Evolutionary conservation across 1,140 invertebrate species (phyloP).

Genomic region (Cataglyphis hispanica): DNA sequence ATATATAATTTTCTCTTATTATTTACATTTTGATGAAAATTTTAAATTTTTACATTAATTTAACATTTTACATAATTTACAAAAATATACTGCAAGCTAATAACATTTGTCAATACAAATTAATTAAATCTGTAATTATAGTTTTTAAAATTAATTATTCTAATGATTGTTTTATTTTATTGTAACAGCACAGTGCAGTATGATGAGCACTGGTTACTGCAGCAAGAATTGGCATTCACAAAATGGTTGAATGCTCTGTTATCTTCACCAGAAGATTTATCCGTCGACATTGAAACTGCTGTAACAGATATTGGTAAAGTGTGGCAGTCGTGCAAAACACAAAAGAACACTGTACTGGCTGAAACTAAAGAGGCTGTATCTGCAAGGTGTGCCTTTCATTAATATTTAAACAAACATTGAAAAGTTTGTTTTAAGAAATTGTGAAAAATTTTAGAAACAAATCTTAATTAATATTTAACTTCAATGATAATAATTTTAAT

Average conservation of each 20-base stretch:
- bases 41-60: conserved; percentile 6
- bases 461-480: not conserved
- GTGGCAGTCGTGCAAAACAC: conserved; percentile 90
- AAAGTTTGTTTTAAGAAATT: not conserved
- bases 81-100: not conserved
- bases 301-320: conserved; percentile 91
- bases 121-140: not conserved
- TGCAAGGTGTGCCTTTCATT: conserved; percentile 77
- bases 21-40: not conserved
- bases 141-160: not conserved
- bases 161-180: not conserved
- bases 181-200: conserved; percentile 89
- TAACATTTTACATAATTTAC: not conserved
- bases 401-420: not conserved
- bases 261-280: conserved; percentile 89
- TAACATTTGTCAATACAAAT: not conserved
- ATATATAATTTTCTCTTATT: not conserved
- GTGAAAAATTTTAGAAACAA: not conserved
- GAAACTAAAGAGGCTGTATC: conserved; percentile 90
- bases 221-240: conserved; percentile 93
- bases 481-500: conserved; percentile 6
- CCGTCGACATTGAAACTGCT: conserved; percentile 89
- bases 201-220: conserved; percentile 92
- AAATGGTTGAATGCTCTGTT: conserved; percentile 96
- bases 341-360: conserved; percentile 88